Conservation (phyloP, 35 echinoderm and acorn worm genomes). For the Acanthaster planci region DNA sequence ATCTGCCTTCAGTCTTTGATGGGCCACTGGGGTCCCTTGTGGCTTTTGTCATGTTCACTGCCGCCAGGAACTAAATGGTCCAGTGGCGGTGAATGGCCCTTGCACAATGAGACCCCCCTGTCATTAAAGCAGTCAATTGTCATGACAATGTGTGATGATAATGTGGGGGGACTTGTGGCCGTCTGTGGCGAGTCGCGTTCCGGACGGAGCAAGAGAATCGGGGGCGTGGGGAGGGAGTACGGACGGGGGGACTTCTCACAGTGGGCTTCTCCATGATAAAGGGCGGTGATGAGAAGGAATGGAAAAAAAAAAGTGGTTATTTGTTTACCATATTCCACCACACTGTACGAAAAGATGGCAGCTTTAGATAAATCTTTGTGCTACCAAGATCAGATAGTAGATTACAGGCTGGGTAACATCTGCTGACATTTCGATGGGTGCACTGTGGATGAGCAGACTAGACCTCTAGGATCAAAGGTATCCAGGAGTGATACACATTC, state of each 20-base stretch:
- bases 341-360: too few species aligned
- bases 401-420: too few species aligned
- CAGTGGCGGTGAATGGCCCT: background rate
- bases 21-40: constrained; percentile 18
- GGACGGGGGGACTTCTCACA: background rate
- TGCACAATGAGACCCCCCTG: background rate
- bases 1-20: constrained; percentile 17
- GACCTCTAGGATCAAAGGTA: too few species aligned
- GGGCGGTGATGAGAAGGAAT: too few species aligned
- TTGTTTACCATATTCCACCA: too few species aligned
- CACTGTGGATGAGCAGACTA: too few species aligned
- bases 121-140: background rate
- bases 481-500: too few species aligned
- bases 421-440: too few species aligned
- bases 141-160: background rate
- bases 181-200: background rate
- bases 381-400: too few species aligned
- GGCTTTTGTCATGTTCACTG: constrained; percentile 28
- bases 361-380: too few species aligned
- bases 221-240: background rate
- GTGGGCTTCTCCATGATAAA: background rate
- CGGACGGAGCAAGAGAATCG: background rate
- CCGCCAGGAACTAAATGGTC: constrained; percentile 27
- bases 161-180: background rate
- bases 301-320: too few species aligned